These are phyloP conservation scores for Ptyas mucosa DNA, from an alignment of 2,113 vertebrate species.

Conservation along the genomic window DNA sequence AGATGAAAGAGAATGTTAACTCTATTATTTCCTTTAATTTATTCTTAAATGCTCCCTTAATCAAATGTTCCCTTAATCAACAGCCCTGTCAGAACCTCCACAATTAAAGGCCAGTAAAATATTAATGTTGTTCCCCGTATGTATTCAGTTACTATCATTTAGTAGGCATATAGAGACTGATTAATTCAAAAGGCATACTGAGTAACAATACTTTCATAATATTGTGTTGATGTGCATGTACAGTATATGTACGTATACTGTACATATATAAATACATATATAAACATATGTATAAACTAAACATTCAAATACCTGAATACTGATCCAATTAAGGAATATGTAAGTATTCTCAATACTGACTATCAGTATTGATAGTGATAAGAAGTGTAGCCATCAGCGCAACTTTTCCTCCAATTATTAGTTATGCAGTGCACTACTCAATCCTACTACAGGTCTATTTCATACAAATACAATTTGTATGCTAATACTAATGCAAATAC, in stretches of 20 bases:
- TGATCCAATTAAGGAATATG: not conserved
- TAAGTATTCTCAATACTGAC: not conserved
- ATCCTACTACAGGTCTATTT: not conserved
- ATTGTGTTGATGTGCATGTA: not conserved
- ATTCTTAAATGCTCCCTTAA: not conserved
- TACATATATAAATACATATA: not conserved
- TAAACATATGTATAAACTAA: not conserved
- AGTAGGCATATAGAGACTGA: not conserved
- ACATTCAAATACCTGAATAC: not conserved
- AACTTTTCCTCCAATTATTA: not conserved
- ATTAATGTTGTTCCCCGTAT: not conserved
- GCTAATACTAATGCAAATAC: too few relatives aligned
- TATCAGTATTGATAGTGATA: not conserved
- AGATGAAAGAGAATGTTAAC: not conserved
- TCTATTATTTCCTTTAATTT: not conserved
- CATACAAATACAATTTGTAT: not conserved
- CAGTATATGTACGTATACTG: too few relatives aligned
- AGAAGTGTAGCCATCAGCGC: not conserved
- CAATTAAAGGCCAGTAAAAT: not conserved
- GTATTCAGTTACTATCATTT: not conserved
- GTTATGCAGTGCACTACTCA: not conserved
- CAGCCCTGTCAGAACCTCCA: not conserved
- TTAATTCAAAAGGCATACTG: not conserved
- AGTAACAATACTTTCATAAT: not conserved
- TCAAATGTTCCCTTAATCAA: not conserved